A percentile compares a stretch with the other conserved stretches of the same genome.
Evolutionary conservation across 1,140 invertebrate species (phyloP).

Genomic region (Achatina immaculata): DNA sequence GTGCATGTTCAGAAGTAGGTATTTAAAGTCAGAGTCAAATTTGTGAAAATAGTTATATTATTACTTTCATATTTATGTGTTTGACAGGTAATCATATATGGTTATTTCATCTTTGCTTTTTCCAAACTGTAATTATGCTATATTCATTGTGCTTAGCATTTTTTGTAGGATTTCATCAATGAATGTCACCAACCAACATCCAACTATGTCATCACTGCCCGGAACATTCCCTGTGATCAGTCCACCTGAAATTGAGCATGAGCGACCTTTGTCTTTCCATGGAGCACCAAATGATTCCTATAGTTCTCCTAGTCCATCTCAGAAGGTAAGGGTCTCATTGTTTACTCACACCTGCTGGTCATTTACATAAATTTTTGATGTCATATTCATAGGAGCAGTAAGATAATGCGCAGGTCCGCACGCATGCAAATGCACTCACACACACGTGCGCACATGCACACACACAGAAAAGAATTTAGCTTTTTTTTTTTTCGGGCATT

Average conservation of each 20-base stretch:
- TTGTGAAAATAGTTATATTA: no score
- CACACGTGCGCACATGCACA: not conserved
- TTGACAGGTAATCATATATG: no score
- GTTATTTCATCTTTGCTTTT: not conserved
- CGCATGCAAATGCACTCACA: no score
- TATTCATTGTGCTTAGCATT: no score
- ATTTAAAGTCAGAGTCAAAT: no score
- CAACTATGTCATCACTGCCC: conserved; percentile 39
- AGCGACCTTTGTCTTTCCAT: conserved; percentile 40
- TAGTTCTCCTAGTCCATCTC: conserved; percentile 62
- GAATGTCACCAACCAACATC: conserved; percentile 32
- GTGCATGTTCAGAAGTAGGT: no score
- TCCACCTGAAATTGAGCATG: conserved; percentile 41
- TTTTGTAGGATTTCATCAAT: not conserved
- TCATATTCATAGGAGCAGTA: not conserved
- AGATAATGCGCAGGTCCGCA: not conserved
- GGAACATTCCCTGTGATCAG: conserved; percentile 47
- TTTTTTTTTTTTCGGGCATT: no score
- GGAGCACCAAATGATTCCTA: conserved; percentile 43
- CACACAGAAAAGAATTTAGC: no score
- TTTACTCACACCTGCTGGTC: no score
- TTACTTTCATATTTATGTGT: no score
- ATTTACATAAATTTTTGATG: not conserved
- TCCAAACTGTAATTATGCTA: not conserved
- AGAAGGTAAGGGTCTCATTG: conserved; percentile 43